Conservation (phyloP, 2,113 vertebrate genomes). For the Pimephales promelas region DNA sequence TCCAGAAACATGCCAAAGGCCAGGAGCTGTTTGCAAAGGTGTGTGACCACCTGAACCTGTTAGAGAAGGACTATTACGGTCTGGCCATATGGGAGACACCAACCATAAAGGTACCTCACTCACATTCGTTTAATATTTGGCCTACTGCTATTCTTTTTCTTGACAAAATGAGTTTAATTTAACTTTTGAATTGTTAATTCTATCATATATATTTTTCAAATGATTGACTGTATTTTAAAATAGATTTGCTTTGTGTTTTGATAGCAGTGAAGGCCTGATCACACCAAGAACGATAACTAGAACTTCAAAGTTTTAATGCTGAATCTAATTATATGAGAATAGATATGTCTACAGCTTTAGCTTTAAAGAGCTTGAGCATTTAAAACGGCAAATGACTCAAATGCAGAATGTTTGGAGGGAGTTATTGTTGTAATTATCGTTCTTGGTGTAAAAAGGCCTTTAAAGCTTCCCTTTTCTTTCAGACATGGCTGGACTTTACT, state of each 20-base stretch:
- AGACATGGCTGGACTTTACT: slow-evolving; percentile 93
- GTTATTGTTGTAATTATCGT: not conserved
- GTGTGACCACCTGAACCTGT: slow-evolving; percentile 94
- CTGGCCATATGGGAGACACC: slow-evolving; percentile 87
- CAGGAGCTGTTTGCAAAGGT: slow-evolving; percentile 93
- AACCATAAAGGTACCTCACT: slow-evolving; percentile 78
- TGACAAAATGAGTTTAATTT: not conserved
- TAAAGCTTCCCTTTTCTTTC: slow-evolving; percentile 17
- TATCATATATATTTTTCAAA: not conserved
- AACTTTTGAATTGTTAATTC: not conserved
- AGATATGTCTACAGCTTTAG: not conserved
- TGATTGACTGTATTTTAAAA: not conserved
- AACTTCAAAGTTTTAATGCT: not conserved
- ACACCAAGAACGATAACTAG: not conserved
- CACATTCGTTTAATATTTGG: not conserved
- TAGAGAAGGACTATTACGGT: slow-evolving; percentile 97
- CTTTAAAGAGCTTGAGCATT: not conserved
- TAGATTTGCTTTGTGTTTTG: not conserved
- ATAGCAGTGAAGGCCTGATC: not conserved
- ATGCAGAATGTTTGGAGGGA: not conserved
- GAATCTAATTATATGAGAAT: not conserved
- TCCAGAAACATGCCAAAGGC: slow-evolving; percentile 94
- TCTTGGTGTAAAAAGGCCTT: not conserved
- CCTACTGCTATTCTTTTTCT: not conserved
- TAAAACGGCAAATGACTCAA: not conserved